Evolutionary conservation across 1,140 invertebrate genomes (phyloP).

Genomic region (Pseudomyrmex concolor): DNA sequence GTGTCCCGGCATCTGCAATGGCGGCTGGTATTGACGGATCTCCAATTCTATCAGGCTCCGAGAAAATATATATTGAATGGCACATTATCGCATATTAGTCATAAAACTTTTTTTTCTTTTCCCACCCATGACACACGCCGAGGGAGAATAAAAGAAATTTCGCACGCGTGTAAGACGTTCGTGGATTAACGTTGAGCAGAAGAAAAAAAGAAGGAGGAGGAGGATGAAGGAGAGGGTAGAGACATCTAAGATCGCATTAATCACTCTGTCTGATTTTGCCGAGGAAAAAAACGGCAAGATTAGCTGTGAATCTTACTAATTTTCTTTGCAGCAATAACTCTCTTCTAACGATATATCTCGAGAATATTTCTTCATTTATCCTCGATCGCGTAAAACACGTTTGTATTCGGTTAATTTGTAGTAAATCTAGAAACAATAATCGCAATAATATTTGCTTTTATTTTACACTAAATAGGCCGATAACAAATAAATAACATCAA

Average conservation of each 20-base stretch:
- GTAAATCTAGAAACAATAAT: background rate
- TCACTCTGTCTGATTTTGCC: constrained; percentile 10
- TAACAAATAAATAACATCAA: constrained; percentile 23
- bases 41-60: constrained; percentile 75
- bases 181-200: constrained; percentile 62
- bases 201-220: background rate
- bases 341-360: background rate
- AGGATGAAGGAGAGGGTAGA: background rate
- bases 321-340: constrained; percentile 11
- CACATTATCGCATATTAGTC: constrained; percentile 79
- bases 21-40: constrained; percentile 77
- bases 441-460: background rate
- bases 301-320: constrained; percentile 18
- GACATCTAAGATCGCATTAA: constrained; percentile 46
- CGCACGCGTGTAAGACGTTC: constrained; percentile 65
- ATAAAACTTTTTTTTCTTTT: constrained; percentile 74
- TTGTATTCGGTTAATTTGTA: too few species aligned
- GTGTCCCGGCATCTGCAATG: constrained; percentile 66
- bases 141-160: constrained; percentile 66
- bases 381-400: too few species aligned
- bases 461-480: background rate
- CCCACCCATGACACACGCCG: too few species aligned
- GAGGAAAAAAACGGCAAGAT: constrained; percentile 13
- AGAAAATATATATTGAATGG: constrained; percentile 76
- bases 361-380: background rate